These are phyloP conservation scores for Ectemnius lituratus DNA, from an alignment of 2,888 invertebrate genomes.

Conservation along the genomic window DNA sequence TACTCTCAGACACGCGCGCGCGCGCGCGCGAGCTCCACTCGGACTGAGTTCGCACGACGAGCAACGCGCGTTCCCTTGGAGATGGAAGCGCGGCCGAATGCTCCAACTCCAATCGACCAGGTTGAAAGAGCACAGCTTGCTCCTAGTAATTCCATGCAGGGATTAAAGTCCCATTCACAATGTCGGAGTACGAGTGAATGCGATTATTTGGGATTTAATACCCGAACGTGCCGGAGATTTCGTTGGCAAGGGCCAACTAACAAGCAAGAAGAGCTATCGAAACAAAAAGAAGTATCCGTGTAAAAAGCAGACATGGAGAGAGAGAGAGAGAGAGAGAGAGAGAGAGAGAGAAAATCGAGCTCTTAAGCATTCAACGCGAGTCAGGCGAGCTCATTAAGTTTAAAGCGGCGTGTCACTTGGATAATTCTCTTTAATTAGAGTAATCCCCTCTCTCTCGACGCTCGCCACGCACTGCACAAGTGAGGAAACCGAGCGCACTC, in stretches of 20 bases:
- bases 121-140: too few species aligned
- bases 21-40: not conserved
- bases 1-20: not conserved
- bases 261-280: too few species aligned
- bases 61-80: too few species aligned
- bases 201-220: too few species aligned
- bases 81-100: too few species aligned
- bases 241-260: too few species aligned
- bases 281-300: not conserved
- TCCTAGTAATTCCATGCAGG: too few species aligned
- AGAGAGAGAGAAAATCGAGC: constrained; percentile 16
- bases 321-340: not conserved
- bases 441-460: constrained; percentile 37
- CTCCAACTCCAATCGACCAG: too few species aligned
- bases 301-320: not conserved
- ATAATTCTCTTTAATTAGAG: constrained; percentile 50
- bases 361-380: constrained; percentile 29
- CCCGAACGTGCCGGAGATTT: too few species aligned
- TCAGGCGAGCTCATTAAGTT: constrained; percentile 38
- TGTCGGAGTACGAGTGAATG: too few species aligned
- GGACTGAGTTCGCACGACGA: too few species aligned
- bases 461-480: constrained; percentile 21
- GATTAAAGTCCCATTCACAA: too few species aligned
- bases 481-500: constrained; percentile 29
- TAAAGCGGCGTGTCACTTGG: constrained; percentile 46